Evolutionary conservation across 2,113 vertebrate genomes (phyloP).

Genomic region (Rhinogobius similis): DNA sequence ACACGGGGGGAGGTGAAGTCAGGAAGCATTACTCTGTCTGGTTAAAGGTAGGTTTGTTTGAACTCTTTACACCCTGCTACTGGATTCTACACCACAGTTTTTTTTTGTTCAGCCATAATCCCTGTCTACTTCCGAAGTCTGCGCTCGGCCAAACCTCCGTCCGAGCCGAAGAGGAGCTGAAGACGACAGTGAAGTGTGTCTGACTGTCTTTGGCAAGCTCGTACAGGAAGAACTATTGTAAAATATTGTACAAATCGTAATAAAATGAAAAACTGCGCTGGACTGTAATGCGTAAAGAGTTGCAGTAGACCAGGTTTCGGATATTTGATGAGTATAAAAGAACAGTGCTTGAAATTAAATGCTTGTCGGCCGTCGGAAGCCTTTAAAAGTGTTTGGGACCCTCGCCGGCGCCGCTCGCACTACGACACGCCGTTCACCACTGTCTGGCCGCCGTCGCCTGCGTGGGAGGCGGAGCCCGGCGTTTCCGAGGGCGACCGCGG

Average conservation of each 20-base stretch:
- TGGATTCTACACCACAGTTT: constrained; percentile 54
- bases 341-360: constrained; percentile 73
- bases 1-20: constrained; percentile 32
- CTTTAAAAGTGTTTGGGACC: constrained; percentile 57
- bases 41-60: constrained; percentile 35
- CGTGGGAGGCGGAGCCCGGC: constrained; percentile 73
- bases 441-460: constrained; percentile 82
- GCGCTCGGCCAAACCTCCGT: constrained; percentile 55
- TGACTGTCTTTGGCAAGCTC: constrained; percentile 99
- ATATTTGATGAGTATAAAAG: constrained; percentile 51
- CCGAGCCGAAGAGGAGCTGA: constrained; percentile 87
- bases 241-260: constrained; percentile 60
- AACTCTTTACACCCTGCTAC: constrained; percentile 79
- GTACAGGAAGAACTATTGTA: constrained; percentile 97
- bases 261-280: constrained; percentile 56
- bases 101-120: constrained; percentile 52
- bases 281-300: constrained; percentile 44
- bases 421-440: constrained; percentile 95
- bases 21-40: constrained; percentile 45
- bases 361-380: constrained; percentile 35
- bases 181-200: constrained; percentile 83
- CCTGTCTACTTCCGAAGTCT: constrained; percentile 58
- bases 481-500: constrained; percentile 80
- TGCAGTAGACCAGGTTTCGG: constrained; percentile 58
- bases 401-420: constrained; percentile 53